Base-by-base conservation (phyloP, 2,888 invertebrate species). In the Lamellibrachia columna region DNA sequence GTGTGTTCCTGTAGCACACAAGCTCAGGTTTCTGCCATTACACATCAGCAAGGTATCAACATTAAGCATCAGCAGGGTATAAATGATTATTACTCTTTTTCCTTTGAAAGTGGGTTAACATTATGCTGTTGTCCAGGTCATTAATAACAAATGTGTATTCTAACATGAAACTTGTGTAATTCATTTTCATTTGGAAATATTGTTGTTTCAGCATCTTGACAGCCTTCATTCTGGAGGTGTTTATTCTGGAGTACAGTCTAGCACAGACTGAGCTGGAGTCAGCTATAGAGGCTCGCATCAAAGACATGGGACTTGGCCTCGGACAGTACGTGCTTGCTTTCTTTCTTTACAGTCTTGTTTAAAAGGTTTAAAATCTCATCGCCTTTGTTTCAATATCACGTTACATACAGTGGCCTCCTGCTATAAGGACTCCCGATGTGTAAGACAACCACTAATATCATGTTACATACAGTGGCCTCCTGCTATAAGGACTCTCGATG, bases 191-290 rank as follows among this genome's bases (percentile, higher is more conserved):
- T 91, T 91, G 15, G 40, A 40, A 40, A 40, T 40, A 40, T 40
- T 40, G 22, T 75, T 75, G 22, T 95, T 95, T 58, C 95, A 97
- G 97, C 94, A 97, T 97, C 92, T 97, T 97, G 94, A 97, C 96
- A 53, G 97, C 97, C 7, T 97, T 97, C 94, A 96, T 97, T 40
- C 95, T 97, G 93, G 97, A 97, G 94, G 97, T 96, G 1, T 97
- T 97, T 94, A 96, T 97, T 91, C 94, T 97, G 94, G 97, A 97
- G 94, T 97, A 96, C 94, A 95, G 95, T 11, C 94, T 97, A 52
- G 96, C 96, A 60, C 96, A 96, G 8, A 60, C 55, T 60, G 95
- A 95, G 93, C 94, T 96, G 52, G 96, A 97, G 94, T 96, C 95
- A 28, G 95, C 94, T 60, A 95, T 97, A 91, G 96, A 97, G 93